phyloP scores from a whole-genome alignment of 2,113 vertebrate genomes.

The Mormyrus iriodes region DNA sequence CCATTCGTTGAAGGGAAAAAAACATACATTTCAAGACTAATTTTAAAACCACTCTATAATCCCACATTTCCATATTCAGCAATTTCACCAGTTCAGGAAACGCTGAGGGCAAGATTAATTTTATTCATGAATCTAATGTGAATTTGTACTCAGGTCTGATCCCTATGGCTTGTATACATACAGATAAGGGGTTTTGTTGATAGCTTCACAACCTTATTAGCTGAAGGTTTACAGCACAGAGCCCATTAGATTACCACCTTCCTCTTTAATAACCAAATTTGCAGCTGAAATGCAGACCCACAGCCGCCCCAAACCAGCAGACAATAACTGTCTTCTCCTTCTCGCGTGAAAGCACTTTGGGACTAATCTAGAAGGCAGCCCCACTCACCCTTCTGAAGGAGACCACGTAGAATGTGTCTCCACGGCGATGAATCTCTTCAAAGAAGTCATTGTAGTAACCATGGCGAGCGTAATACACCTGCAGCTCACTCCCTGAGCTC shows the following conservation, averaged over 20 bases:
- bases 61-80: slow-evolving; percentile 6
- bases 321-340: not conserved
- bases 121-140: not conserved
- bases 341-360: not conserved
- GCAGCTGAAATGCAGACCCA: not conserved
- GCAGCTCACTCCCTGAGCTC: slow-evolving; percentile 65
- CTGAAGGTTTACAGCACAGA: not conserved
- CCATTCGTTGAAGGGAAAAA: not conserved
- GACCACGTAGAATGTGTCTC: slow-evolving; percentile 76
- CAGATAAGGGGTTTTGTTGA: not conserved
- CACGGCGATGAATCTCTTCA: slow-evolving; percentile 67
- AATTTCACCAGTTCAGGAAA: not conserved
- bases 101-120: not conserved
- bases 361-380: not conserved
- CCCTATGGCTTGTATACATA: not conserved
- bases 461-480: slow-evolving; percentile 69
- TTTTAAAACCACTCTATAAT: not conserved
- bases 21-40: not conserved
- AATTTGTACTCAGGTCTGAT: not conserved
- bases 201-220: not conserved
- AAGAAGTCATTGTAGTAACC: slow-evolving; percentile 72
- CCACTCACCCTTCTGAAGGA: slow-evolving; percentile 73
- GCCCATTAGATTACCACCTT: not conserved
- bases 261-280: not conserved
- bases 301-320: not conserved